Evolutionary conservation across 1,140 invertebrate species (phyloP).

Genomic region (Drosophila ananassae): DNA sequence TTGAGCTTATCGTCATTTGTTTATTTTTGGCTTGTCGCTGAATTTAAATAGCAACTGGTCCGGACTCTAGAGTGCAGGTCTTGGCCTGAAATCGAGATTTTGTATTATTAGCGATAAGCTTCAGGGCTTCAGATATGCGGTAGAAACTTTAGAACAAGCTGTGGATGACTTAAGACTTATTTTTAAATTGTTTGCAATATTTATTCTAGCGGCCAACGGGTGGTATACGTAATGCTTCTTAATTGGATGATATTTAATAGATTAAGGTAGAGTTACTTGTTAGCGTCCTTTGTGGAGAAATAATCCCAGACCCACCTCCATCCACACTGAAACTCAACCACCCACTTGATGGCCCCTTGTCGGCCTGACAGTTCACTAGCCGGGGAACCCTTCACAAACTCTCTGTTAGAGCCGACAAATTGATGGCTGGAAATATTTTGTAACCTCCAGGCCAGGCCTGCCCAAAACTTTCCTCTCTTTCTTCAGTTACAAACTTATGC

Average conservation of each 20-base stretch:
- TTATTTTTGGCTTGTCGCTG: slow-evolving; percentile 41
- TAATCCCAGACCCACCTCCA: neutral
- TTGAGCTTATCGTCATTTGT: slow-evolving; percentile 48
- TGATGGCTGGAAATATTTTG: slow-evolving; percentile 52
- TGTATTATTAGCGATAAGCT: slow-evolving; percentile 44
- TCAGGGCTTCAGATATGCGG: slow-evolving; percentile 31
- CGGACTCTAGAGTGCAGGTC: slow-evolving; percentile 24
- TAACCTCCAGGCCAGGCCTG: slow-evolving; percentile 30
- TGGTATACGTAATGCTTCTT: slow-evolving; percentile 29
- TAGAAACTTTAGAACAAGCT: neutral
- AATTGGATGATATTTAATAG: too few species aligned
- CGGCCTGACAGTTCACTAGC: slow-evolving; percentile 54
- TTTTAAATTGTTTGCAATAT: slow-evolving; percentile 42
- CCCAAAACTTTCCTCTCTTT: neutral
- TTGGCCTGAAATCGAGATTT: slow-evolving; percentile 32
- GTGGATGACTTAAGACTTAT: slow-evolving; percentile 48
- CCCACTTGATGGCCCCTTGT: slow-evolving; percentile 45
- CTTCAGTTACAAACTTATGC: slow-evolving; percentile 46
- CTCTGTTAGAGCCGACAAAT: slow-evolving; percentile 44
- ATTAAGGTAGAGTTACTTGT: too few species aligned
- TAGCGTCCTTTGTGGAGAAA: neutral
- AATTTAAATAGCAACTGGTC: slow-evolving; percentile 45
- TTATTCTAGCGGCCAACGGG: slow-evolving; percentile 12
- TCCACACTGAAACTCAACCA: slow-evolving; percentile 13
- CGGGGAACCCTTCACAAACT: slow-evolving; percentile 29